Base-by-base conservation (phyloP, 2,797 vertebrate genomes). In the Tragelaphus eurycerus region DNA sequence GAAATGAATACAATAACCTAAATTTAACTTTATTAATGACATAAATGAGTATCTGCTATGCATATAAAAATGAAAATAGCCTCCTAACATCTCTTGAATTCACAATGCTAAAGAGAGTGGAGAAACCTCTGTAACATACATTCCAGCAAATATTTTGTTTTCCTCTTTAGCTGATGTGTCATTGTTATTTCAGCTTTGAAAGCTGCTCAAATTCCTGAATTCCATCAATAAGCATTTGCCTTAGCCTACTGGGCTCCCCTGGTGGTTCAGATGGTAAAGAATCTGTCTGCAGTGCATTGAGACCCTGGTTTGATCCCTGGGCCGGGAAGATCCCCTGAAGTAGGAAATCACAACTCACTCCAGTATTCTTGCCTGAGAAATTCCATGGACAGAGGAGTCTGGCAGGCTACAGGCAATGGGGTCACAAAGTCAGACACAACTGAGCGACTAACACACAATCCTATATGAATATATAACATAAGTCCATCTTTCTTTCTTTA, bases 331-430 rank as follows among this genome's bases (percentile, higher is more conserved):
- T n/a, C 29, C 31, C 0, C 62, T 64, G 62, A 3, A n/a, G 62
- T 9, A n/a, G 31, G 62, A 64, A 64, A n/a, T 64, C 3, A 8
- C 31, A 64, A 2, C 62, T 7, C 7, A 64, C 4, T 10, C 4
- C 16, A 64, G 7, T 64, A 64, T 19, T n/a, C 62, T 17, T 4
- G 62, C 62, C 62, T 64, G 31, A 7, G 3, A n/a, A 64, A 64
- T n/a, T n/a, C 62, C 31, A n/a, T 19, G 62, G 16, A 64, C 16
- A n/a, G 31, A 10, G 62, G 31, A 64, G 4, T 8, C 16, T 64
- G 31, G 31, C 0, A 0, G 62, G 31, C 62, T 9, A n/a, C 62
- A n/a, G 31, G 2, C 31, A 8, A 64, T n/a, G 7, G 7, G 31
- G 31, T 64, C 62, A 0, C 62, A 64, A n/a, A n/a, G 2, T 17